A percentile compares a stretch with the other conserved stretches of the same genome.
Evolutionary conservation across 2,888 invertebrate species (phyloP).

Genomic region (Drosophila buzzatii): DNA sequence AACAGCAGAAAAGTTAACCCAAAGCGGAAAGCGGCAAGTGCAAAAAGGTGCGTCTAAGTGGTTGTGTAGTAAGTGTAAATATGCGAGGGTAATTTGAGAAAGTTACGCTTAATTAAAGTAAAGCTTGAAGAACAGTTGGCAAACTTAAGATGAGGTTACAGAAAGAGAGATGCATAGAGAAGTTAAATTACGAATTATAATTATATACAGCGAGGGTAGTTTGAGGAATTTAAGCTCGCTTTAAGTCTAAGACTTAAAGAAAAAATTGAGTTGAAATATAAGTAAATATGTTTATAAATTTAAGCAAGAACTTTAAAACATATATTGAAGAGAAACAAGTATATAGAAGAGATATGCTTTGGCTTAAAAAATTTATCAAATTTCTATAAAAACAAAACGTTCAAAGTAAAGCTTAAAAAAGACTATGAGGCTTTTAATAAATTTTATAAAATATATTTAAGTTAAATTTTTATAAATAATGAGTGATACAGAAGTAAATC

Average conservation of each 20-base stretch:
- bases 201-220: neutral
- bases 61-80: neutral
- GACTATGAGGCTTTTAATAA: no score
- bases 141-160: neutral
- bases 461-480: no score
- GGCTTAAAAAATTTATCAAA: no score
- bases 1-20: constrained; percentile 1
- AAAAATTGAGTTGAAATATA: neutral
- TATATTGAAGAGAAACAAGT: no score
- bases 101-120: neutral
- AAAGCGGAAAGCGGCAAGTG: constrained; percentile 18
- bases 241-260: no score
- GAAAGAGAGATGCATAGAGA: no score
- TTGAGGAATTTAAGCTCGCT: neutral
- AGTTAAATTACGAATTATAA: no score
- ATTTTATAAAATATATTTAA: no score
- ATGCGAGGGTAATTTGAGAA: neutral
- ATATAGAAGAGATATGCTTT: no score
- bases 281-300: neutral
- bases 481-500: no score
- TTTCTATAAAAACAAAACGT: no score
- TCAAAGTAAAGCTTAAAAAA: neutral
- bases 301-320: no score
- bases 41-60: constrained; percentile 35
- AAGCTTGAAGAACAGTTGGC: neutral